phyloP scores from a whole-genome alignment of 1,140 invertebrate genomes.

The Leucophenga varia region DNA sequence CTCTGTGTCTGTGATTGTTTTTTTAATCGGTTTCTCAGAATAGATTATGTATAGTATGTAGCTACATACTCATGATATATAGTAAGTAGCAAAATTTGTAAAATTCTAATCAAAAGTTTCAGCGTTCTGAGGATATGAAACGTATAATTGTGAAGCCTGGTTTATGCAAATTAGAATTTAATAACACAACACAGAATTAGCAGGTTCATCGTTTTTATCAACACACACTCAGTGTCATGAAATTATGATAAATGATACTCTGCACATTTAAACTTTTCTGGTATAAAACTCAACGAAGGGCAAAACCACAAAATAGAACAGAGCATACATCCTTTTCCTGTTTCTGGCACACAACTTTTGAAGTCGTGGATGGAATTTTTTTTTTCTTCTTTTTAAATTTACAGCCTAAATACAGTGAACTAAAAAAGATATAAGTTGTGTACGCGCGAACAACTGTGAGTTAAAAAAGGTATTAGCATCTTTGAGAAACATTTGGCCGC shows the following conservation, averaged over 20 bases:
- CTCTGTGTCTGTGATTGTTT: too few relatives aligned
- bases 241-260: conserved; percentile 53
- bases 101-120: too few relatives aligned
- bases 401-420: conserved; percentile 49
- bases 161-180: conserved; percentile 53
- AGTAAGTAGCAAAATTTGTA: too few relatives aligned
- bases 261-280: too few relatives aligned
- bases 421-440: conserved; percentile 26
- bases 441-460: neutral
- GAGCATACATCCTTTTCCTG: conserved; percentile 50
- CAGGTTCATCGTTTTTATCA: conserved; percentile 49
- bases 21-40: too few relatives aligned
- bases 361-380: conserved; percentile 51
- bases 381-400: conserved; percentile 16
- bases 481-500: too few relatives aligned
- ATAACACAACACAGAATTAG: conserved; percentile 50
- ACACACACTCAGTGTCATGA: conserved; percentile 41
- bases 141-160: too few relatives aligned
- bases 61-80: too few relatives aligned
- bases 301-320: conserved; percentile 47
- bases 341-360: conserved; percentile 40
- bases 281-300: conserved; percentile 14
- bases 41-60: too few relatives aligned
- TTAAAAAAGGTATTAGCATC: neutral
- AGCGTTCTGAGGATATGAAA: too few relatives aligned